These are phyloP conservation scores for Cosmorhoe ocellata DNA, from an alignment of 2,888 invertebrate species.

Conservation along the genomic window DNA sequence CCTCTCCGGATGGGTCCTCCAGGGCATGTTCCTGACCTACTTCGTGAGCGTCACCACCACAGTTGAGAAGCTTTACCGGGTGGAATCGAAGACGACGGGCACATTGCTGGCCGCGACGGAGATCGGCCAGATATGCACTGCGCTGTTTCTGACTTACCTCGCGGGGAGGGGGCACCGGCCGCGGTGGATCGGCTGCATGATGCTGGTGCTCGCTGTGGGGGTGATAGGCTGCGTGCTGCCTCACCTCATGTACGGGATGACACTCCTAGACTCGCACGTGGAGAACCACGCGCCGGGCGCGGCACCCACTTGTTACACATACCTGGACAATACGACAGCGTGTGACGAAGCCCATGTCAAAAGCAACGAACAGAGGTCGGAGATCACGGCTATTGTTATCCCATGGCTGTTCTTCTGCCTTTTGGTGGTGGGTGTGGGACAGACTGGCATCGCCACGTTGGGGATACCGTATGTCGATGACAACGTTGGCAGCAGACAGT, in stretches of 20 bases:
- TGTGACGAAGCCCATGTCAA: slow-evolving; percentile 85
- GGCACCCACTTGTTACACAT: slow-evolving; percentile 58
- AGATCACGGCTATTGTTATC: slow-evolving; percentile 90
- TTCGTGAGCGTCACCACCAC: slow-evolving; percentile 97
- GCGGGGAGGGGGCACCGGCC: slow-evolving; percentile 96
- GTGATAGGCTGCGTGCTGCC: slow-evolving; percentile 94
- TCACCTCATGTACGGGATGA: slow-evolving; percentile 92
- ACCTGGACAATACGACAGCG: slow-evolving; percentile 47
- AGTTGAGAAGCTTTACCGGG: slow-evolving; percentile 95
- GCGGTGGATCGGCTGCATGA: slow-evolving; percentile 96
- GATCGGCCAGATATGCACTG: slow-evolving; percentile 96
- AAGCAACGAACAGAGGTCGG: slow-evolving; percentile 87
- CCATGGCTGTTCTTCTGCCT: slow-evolving; percentile 94
- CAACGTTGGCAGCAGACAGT: slow-evolving; percentile 95
- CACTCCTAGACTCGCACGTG: slow-evolving; percentile 81
- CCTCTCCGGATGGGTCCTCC: slow-evolving; percentile 92
- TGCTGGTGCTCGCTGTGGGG: slow-evolving; percentile 93
- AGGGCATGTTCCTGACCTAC: slow-evolving; percentile 97
- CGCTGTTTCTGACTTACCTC: slow-evolving; percentile 92
- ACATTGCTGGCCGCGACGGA: slow-evolving; percentile 95
- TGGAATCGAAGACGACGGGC: slow-evolving; percentile 95
- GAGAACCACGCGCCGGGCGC: slow-evolving; percentile 63
- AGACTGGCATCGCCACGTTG: slow-evolving; percentile 95
- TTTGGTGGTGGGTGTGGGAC: slow-evolving; percentile 94
- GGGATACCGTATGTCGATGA: slow-evolving; percentile 97